These are phyloP conservation scores for Trichogramma evanescens DNA, from an alignment of 2,888 invertebrate genomes.

Conservation along the genomic window DNA sequence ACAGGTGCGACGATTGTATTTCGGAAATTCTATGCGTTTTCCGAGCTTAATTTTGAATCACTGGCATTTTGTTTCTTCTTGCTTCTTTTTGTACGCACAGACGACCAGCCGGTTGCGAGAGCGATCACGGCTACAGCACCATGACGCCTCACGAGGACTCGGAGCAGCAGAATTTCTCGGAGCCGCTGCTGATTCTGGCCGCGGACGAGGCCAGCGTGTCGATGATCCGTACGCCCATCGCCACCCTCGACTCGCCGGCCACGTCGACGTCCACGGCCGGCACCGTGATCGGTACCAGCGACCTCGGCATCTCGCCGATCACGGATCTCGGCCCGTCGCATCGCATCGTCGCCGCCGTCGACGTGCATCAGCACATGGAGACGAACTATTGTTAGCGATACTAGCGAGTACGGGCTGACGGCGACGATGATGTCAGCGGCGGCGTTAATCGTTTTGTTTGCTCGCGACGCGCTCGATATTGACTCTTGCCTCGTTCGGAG, in stretches of 20 bases:
- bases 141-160: slow-evolving; percentile 90
- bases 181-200: slow-evolving; percentile 38
- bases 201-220: slow-evolving; percentile 28
- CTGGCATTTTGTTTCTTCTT: not conserved
- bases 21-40: not conserved
- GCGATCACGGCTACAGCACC: slow-evolving; percentile 92
- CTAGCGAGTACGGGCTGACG: too few relatives aligned
- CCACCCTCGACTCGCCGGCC: slow-evolving; percentile 15
- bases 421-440: too few relatives aligned
- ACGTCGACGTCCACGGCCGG: slow-evolving; percentile 20
- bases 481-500: too few relatives aligned
- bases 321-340: slow-evolving; percentile 53
- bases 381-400: slow-evolving; percentile 53
- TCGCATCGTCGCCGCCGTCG: slow-evolving; percentile 77
- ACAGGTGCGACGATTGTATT: slow-evolving; percentile 36
- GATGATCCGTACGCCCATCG: not conserved
- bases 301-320: slow-evolving; percentile 41
- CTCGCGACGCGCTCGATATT: too few relatives aligned
- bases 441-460: too few relatives aligned
- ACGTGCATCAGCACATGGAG: slow-evolving; percentile 84
- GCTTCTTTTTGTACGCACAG: slow-evolving; percentile 46
- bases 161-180: slow-evolving; percentile 71
- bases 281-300: slow-evolving; percentile 33
- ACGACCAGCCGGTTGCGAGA: slow-evolving; percentile 68
- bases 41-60: not conserved